Evolutionary conservation across 2,888 invertebrate genomes (phyloP), one percentile per base, ranked within the genome.

Genomic region (Rhodophaea formosa): DNA sequence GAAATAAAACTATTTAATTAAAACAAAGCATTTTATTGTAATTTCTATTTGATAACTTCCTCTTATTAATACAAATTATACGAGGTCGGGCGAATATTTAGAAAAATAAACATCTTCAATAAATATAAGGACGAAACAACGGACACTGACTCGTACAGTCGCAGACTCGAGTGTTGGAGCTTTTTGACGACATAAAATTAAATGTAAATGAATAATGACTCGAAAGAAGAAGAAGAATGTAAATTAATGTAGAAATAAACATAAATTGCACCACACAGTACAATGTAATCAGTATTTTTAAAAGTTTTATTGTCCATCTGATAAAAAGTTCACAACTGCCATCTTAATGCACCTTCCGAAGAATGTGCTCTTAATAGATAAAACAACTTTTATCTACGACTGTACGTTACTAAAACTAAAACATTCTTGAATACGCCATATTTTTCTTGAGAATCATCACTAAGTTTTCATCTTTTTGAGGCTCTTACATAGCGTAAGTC

Each of bases 101-200:
- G 69, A 88, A 88, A 88, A 88, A 89, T 90, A 89, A 90, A 88
- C 85, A 86, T 88, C 85, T 88, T 83, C 73, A 87, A 88, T 88
- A 87, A 88, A 87, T 85, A 87, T 77, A 78, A 70, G 71, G 69
- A 62, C 68, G 69, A 68, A 67, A 65, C 62, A 63, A 66, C 65
- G 59, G 23, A 58, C 30, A 58, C 39, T 35, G 60, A 67, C 57
- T 32, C 56, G 60, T 61, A 64, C 65, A 61, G 58, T 44, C 61
- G 66, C 39, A 39, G 39, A 39, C 1, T n/a, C 10, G 12, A 39
- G 39, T n/a, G 39, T 39, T 39, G 3, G 7, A 16, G 16, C 16
- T 44, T 44, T 14, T 6, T 14, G 16, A 44, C 7, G 16, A 44
- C 8, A 44, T n/a, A 43, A 43, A 43, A 43, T n/a, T 5, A n/a